Percentiles rank a stretch among this genome's conserved stretches.
Evolutionary conservation across 2,888 invertebrate species (phyloP).

Genomic region (Hemistola chrysoprasaria): DNA sequence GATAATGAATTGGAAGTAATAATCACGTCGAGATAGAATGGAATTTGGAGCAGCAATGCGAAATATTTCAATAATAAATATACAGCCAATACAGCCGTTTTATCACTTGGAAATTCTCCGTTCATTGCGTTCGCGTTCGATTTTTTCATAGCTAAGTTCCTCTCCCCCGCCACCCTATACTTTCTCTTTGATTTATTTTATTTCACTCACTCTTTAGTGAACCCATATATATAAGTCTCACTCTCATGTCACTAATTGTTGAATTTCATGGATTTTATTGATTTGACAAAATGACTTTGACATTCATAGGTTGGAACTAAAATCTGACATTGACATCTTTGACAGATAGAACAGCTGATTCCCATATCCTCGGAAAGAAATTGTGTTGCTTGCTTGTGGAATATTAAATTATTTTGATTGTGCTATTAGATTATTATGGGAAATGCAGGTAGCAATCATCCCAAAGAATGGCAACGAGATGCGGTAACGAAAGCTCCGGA

Average conservation of each 20-base stretch:
- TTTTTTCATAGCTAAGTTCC: constrained; percentile 13
- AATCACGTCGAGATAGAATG: constrained; percentile 23
- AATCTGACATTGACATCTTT: neutral
- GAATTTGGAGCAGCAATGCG: constrained; percentile 28
- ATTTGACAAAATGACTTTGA: neutral
- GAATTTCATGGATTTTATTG: no score
- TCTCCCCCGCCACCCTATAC: neutral
- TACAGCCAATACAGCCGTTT: constrained; percentile 10
- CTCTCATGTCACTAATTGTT: constrained; percentile 1
- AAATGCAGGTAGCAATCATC: constrained; percentile 88
- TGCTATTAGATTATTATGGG: constrained; percentile 84
- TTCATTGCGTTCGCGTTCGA: constrained; percentile 17
- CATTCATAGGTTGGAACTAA: constrained; percentile 3
- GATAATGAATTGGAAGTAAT: constrained; percentile 8
- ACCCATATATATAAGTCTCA: neutral
- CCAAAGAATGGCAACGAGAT: constrained; percentile 90
- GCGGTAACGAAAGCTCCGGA: constrained; percentile 67
- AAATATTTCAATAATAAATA: constrained; percentile 21
- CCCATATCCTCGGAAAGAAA: constrained; percentile 5
- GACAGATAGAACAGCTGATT: constrained; percentile 10
- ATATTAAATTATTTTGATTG: constrained; percentile 6
- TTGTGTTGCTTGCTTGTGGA: constrained; percentile 3
- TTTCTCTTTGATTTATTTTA: neutral
- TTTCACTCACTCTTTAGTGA: neutral
- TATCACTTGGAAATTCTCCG: constrained; percentile 20